phyloP scores from a whole-genome alignment of 2,113 vertebrate genomes.

The Natator depressus region DNA sequence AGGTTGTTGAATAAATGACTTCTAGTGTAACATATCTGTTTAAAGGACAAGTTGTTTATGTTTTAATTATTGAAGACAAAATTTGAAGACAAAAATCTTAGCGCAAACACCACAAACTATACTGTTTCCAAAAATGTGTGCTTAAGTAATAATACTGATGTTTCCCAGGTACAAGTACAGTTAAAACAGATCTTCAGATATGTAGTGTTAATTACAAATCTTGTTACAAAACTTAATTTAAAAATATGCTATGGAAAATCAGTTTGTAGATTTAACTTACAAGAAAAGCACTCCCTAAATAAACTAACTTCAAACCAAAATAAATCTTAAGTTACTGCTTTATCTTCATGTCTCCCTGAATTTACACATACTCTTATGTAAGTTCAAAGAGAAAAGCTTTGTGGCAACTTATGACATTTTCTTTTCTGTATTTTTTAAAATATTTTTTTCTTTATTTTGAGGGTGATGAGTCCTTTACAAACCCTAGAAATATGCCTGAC shows the following conservation, averaged over 20 bases:
- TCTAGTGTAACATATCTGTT: not conserved
- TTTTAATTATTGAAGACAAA: not conserved
- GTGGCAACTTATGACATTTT: not conserved
- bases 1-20: not conserved
- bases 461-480: not conserved
- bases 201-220: not conserved
- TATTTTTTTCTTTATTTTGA: not conserved
- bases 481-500: not conserved
- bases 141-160: not conserved
- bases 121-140: not conserved
- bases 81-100: not conserved
- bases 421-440: not conserved
- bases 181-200: not conserved
- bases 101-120: not conserved
- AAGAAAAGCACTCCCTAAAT: not conserved
- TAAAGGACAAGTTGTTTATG: not conserved
- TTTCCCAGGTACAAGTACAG: not conserved
- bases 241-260: not conserved
- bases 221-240: not conserved
- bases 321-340: not conserved
- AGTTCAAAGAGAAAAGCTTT: not conserved
- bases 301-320: not conserved
- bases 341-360: not conserved
- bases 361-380: not conserved
- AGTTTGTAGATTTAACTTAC: not conserved